Conservation (phyloP, 2,888 invertebrate species). For the Sphecodes monilicornis region DNA sequence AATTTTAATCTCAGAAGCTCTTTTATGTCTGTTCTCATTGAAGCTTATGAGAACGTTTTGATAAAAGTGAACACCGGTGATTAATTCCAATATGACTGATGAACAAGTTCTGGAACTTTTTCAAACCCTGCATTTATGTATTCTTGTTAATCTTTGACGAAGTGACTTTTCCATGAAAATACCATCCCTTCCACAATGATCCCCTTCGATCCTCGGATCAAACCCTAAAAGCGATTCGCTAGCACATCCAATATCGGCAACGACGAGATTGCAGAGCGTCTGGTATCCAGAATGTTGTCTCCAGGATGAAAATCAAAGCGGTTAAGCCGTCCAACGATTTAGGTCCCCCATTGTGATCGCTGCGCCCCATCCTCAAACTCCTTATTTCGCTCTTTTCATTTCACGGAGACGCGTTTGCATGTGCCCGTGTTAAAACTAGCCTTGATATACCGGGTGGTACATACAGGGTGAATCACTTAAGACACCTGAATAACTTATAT, state of each 20-base stretch:
- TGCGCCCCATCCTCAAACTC: neutral
- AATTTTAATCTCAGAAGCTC: no score
- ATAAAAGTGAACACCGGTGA: no score
- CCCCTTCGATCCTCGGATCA: neutral
- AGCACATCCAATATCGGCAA: slow-evolving; percentile 5
- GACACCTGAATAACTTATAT: no score
- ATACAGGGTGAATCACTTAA: no score
- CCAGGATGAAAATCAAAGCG: slow-evolving; percentile 52
- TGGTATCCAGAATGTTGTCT: neutral
- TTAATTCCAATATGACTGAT: no score
- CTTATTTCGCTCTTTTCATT: slow-evolving; percentile 49
- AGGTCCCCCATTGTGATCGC: slow-evolving; percentile 44
- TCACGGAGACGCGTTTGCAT: slow-evolving; percentile 28
- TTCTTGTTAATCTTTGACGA: neutral
- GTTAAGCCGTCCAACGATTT: slow-evolving; percentile 59
- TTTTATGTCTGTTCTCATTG: no score
- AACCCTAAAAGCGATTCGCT: slow-evolving; percentile 8
- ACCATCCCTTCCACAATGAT: neutral
- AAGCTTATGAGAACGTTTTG: no score
- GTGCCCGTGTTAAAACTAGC: slow-evolving; percentile 43
- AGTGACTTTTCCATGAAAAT: neutral
- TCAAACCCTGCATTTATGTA: no score
- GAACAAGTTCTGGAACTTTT: no score
- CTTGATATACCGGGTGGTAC: slow-evolving; percentile 47
- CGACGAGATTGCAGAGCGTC: neutral